Conservation (phyloP, 2,113 vertebrate genomes). For the Carollia perspicillata region DNA sequence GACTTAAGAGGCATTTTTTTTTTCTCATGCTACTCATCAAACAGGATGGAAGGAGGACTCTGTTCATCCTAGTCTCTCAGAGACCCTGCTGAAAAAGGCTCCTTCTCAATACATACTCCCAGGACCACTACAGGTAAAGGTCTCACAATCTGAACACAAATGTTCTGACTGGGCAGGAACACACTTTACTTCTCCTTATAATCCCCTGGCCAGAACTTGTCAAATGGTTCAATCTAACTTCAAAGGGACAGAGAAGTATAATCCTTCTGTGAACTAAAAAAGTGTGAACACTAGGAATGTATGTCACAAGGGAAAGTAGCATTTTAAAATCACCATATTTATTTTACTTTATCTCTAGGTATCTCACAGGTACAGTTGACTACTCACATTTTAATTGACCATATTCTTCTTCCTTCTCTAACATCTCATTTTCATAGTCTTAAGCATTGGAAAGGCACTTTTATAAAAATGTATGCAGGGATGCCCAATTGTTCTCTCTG, state of each 20-base stretch:
- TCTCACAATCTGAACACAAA: background rate
- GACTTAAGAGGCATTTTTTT: background rate
- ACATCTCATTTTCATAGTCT: background rate
- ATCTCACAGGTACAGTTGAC: background rate
- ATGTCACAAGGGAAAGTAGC: background rate
- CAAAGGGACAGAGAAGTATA: background rate
- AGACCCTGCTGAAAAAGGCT: background rate
- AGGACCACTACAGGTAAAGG: background rate
- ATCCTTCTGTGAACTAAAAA: background rate
- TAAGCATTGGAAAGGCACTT: background rate
- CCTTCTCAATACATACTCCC: background rate
- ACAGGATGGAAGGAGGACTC: background rate
- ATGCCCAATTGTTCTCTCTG: background rate
- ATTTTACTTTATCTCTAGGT: background rate
- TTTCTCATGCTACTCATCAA: background rate
- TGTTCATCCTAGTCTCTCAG: background rate
- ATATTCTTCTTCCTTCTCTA: background rate
- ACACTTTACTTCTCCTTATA: background rate
- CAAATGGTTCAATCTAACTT: background rate
- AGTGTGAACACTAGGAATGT: background rate
- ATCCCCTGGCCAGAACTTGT: background rate
- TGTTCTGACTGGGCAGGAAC: background rate
- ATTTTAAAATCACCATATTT: background rate
- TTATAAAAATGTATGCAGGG: background rate
- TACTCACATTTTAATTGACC: background rate